phyloP scores from a whole-genome alignment of 2,888 invertebrate genomes.

The Vanessa cardui region DNA sequence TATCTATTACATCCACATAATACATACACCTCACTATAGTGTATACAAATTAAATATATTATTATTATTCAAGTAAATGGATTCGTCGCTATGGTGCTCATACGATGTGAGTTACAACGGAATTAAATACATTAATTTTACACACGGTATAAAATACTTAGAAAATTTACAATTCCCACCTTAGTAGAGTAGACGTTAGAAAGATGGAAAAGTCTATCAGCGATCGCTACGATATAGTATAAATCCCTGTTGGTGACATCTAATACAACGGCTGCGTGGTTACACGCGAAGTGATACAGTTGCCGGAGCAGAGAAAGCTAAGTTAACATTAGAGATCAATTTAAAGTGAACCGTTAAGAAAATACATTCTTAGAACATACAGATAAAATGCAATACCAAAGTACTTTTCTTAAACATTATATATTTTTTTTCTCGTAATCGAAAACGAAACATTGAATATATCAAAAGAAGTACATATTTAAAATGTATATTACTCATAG shows the following conservation, averaged over 20 bases:
- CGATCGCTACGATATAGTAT: conserved; percentile 43
- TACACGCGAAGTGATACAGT: conserved; percentile 27
- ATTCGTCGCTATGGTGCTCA: conserved; percentile 59
- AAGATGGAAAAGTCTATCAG: conserved; percentile 52
- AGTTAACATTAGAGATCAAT: conserved; percentile 57
- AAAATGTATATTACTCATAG: conserved; percentile 66
- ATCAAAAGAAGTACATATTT: conserved; percentile 75
- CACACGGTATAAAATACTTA: conserved; percentile 81
- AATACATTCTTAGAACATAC: conserved; percentile 69
- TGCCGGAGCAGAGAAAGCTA: conserved; percentile 46
- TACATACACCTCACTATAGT: conserved; percentile 50
- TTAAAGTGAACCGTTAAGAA: conserved; percentile 57
- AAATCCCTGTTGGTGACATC: conserved; percentile 40
- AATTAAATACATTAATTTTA: conserved; percentile 71
- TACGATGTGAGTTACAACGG: conserved; percentile 54
- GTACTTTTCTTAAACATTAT: conserved; percentile 77
- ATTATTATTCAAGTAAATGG: conserved; percentile 39
- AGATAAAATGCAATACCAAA: conserved; percentile 78
- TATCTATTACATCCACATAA: conserved; percentile 53
- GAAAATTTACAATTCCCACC: conserved; percentile 80
- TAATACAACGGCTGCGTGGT: conserved; percentile 30
- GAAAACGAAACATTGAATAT: conserved; percentile 68
- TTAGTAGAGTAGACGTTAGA: conserved; percentile 57
- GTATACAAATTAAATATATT: conserved; percentile 47
- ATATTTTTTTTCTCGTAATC: conserved; percentile 57